Percentiles rank a stretch among this genome's conserved stretches.
Evolutionary conservation across 2,797 vertebrate species (phyloP).

Genomic region (Naso thynnoides): DNA sequence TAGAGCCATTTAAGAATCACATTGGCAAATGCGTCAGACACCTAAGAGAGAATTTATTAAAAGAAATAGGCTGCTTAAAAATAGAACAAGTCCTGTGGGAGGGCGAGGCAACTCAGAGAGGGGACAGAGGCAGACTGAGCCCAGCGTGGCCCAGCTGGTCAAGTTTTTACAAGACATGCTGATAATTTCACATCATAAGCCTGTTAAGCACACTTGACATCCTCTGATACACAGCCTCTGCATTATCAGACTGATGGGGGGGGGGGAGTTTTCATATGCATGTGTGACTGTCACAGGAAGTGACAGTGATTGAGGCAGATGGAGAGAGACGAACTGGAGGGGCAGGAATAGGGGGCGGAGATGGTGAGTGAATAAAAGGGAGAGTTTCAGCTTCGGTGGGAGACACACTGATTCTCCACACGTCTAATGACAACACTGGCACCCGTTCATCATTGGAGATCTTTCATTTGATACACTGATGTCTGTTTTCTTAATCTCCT

Average conservation of each 20-base stretch:
- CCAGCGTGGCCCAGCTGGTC: slow-evolving; percentile 64
- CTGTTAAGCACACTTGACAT: slow-evolving; percentile 36
- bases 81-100: slow-evolving; percentile 83
- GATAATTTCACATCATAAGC: slow-evolving; percentile 38
- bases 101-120: slow-evolving; percentile 63
- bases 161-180: slow-evolving; percentile 41
- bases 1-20: slow-evolving; percentile 55
- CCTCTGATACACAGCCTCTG: slow-evolving; percentile 5
- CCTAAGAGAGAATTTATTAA: slow-evolving; percentile 81
- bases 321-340: slow-evolving; percentile 15
- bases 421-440: background rate
- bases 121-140: slow-evolving; percentile 66
- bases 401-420: slow-evolving; percentile 29
- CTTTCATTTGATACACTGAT: background rate
- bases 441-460: background rate
- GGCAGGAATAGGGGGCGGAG: slow-evolving; percentile 20
- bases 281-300: slow-evolving; percentile 1
- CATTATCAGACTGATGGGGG: background rate
- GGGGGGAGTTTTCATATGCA: background rate
- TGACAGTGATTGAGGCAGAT: slow-evolving; percentile 37
- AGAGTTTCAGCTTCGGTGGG: slow-evolving; percentile 1
- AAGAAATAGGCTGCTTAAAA: slow-evolving; percentile 88
- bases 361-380: slow-evolving; percentile 1
- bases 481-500: background rate
- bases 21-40: slow-evolving; percentile 71